Conservation (phyloP, 2,797 vertebrate species). For the Sylvilagus floridanus region DNA sequence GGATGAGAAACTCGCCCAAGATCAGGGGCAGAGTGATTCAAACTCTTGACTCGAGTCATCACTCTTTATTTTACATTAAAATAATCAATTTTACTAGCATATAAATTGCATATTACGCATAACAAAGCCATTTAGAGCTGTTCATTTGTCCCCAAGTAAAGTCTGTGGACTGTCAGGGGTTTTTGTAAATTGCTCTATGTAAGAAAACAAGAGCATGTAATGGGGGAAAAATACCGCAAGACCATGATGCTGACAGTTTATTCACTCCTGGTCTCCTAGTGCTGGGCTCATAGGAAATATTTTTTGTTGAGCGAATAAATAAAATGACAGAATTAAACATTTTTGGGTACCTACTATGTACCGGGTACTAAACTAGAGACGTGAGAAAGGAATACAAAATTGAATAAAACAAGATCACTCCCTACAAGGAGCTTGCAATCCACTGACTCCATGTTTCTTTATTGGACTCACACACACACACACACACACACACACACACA, state of each 20-base stretch:
- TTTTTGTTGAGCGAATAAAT: background rate
- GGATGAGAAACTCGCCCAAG: background rate
- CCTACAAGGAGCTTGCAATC: background rate
- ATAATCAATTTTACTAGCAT: background rate
- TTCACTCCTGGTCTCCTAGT: background rate
- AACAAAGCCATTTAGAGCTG: background rate
- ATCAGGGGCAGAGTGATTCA: background rate
- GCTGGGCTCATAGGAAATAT: background rate
- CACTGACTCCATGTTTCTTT: background rate
- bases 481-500: too few species aligned
- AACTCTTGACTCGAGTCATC: background rate
- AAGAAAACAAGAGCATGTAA: background rate
- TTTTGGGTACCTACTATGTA: background rate
- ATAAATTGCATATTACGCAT: background rate
- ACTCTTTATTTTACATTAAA: background rate
- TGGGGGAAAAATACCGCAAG: background rate
- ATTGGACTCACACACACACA: too few species aligned
- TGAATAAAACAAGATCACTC: background rate
- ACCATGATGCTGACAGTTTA: background rate
- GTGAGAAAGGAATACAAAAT: background rate
- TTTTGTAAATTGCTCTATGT: background rate
- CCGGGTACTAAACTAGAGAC: background rate
- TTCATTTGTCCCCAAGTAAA: conserved; percentile 3
- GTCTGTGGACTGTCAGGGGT: background rate
- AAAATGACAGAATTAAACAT: background rate